Conservation (phyloP, 2,888 invertebrate species). For the Philonicus albiceps region DNA sequence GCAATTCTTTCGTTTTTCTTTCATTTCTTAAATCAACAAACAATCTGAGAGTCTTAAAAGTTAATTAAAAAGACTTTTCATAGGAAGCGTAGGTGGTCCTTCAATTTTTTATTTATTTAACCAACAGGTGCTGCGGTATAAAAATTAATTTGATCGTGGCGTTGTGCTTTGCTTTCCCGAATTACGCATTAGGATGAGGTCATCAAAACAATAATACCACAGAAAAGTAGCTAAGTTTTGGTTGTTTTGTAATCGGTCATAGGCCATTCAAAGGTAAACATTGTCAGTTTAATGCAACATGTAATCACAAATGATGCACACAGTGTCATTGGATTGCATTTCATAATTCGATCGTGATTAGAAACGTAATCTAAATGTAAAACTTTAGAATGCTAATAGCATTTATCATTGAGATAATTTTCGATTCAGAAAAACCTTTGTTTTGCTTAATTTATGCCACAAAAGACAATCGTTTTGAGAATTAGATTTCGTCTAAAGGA, state of each 20-base stretch:
- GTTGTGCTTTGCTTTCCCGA: background rate
- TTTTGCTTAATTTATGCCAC: background rate
- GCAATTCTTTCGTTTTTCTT: background rate
- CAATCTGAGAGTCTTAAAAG: background rate
- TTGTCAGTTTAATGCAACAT: background rate
- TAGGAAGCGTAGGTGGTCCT: constrained; percentile 11
- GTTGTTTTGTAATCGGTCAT: background rate
- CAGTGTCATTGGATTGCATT: background rate
- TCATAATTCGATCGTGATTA: background rate
- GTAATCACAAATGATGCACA: background rate
- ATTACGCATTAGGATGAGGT: background rate
- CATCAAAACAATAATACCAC: background rate
- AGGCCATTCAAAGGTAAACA: background rate
- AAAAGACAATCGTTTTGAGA: background rate
- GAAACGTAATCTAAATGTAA: background rate
- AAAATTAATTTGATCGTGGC: background rate
- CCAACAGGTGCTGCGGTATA: background rate
- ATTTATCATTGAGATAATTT: background rate
- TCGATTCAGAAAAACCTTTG: background rate
- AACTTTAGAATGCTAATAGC: background rate
- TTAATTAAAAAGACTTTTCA: background rate
- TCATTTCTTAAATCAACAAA: background rate
- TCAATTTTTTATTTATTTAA: constrained; percentile 10
- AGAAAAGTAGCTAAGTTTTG: background rate
- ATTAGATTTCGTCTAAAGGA: background rate